Evolutionary conservation across 2,113 vertebrate species (phyloP), one percentile per base, ranked within the genome.

Genomic region (Gila orcuttii): DNA sequence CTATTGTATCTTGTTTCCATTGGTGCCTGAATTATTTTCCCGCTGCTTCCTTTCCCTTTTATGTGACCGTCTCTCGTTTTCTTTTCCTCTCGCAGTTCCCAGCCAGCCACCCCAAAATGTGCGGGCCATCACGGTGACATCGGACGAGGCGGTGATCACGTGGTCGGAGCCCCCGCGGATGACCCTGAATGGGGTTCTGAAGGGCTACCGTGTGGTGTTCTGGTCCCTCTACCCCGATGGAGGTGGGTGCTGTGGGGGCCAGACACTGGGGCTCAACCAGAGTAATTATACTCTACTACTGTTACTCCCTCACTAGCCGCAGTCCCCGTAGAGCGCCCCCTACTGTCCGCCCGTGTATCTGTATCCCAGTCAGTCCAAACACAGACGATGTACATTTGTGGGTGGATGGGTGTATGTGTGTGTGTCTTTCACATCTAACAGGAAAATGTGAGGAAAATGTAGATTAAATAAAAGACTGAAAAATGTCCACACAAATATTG

Each of bases 201-300:
- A 98, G 94, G 98, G 98, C 4, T 99, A 99, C 91, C 94, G 98
- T 0, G 97, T 99, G 92, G 97, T 99, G 93, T 99, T 97, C 95
- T 99, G 97, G 97, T 99, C 97, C 66, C 96, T 99, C 90, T 99
- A 97, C 90, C 94, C 96, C 79, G 97, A 99, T 2, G 98, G 98
- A 91, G 98, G 98, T 97, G 93, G 95, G 97, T 95, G 91, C 92
- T 93, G 92, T 93, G 92, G 92, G 91, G 91, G 91, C 90, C 93
- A 90, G 86, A 88, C 90, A 88, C 91, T 92, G 86, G 92, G 92
- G 91, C 92, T 92, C 64, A 94, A 91, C 90, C 93, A 93, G 90
- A 94, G 93, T 94, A 94, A 95, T 92, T 94, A 94, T 93, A 91
- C 25, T 92, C 89, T 92, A 93, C 90, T 88, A 76, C 93, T 92